Percentiles rank a stretch among this genome's conserved stretches.
Evolutionary conservation across 2,113 vertebrate species (phyloP).

Genomic region (Bungarus multicinctus): DNA sequence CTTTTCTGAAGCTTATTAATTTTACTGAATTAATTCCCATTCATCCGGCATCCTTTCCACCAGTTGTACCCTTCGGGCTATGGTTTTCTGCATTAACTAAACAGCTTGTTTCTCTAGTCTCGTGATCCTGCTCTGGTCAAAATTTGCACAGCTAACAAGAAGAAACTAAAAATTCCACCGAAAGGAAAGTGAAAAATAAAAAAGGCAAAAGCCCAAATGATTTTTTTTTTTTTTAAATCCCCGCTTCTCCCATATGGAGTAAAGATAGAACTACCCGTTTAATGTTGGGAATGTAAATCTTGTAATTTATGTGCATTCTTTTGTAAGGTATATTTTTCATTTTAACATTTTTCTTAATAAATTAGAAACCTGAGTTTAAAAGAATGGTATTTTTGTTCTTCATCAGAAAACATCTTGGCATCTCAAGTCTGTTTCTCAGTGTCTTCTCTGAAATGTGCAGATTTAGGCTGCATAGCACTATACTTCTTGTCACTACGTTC

Average conservation of each 20-base stretch:
- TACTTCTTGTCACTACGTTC: no score
- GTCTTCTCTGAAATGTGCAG: not conserved
- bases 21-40: not conserved
- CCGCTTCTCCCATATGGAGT: no score
- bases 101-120: not conserved
- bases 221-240: not conserved
- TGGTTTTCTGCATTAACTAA: not conserved
- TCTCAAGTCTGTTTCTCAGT: not conserved
- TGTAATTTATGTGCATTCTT: not conserved
- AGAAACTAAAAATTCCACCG: not conserved
- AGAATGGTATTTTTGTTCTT: not conserved
- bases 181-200: not conserved
- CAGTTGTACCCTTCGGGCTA: not conserved
- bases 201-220: not conserved
- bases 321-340: not conserved
- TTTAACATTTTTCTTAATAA: not conserved
- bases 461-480: not conserved
- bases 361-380: not conserved
- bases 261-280: not conserved
- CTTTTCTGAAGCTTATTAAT: not conserved
- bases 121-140: not conserved
- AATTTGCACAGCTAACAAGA: not conserved
- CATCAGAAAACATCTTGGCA: not conserved
- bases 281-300: not conserved
- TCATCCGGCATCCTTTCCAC: not conserved